Conservation (phyloP, 2,113 vertebrate genomes). For the Phainopepla nitens region DNA sequence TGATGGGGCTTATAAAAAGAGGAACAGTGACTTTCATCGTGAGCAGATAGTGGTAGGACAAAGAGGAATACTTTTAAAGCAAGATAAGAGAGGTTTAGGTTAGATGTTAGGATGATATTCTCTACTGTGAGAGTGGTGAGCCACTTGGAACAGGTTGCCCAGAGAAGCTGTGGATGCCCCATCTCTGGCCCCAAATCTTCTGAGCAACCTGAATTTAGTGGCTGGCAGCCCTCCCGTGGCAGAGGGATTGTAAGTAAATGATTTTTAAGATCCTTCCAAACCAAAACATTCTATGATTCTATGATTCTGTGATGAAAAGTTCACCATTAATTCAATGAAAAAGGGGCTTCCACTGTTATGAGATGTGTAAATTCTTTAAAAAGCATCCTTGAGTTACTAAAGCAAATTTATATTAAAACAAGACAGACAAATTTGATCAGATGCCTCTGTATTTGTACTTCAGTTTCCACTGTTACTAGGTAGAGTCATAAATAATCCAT, state of each 20-base stretch:
- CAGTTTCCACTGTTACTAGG: not conserved
- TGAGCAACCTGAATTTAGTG: not conserved
- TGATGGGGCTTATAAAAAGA: not conserved
- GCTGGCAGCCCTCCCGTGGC: not conserved
- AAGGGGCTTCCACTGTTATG: not conserved
- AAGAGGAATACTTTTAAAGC: not conserved
- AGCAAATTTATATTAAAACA: not conserved
- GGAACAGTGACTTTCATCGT: not conserved
- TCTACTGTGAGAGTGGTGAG: not conserved
- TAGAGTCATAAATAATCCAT: slow-evolving; percentile 2
- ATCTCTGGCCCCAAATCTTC: not conserved
- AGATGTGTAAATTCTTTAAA: not conserved
- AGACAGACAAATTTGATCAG: not conserved
- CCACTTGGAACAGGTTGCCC: not conserved
- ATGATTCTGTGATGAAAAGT: not conserved
- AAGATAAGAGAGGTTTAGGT: not conserved
- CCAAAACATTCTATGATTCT: not conserved
- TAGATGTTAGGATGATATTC: not conserved
- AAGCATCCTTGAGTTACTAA: not conserved
- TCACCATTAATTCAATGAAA: not conserved
- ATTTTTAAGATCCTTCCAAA: not conserved
- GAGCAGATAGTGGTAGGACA: not conserved
- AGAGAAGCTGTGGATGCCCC: not conserved
- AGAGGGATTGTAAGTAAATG: not conserved
- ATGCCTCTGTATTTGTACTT: not conserved